Evolutionary conservation across 2,113 vertebrate species (phyloP).

Genomic region (Isichthys henryi): DNA sequence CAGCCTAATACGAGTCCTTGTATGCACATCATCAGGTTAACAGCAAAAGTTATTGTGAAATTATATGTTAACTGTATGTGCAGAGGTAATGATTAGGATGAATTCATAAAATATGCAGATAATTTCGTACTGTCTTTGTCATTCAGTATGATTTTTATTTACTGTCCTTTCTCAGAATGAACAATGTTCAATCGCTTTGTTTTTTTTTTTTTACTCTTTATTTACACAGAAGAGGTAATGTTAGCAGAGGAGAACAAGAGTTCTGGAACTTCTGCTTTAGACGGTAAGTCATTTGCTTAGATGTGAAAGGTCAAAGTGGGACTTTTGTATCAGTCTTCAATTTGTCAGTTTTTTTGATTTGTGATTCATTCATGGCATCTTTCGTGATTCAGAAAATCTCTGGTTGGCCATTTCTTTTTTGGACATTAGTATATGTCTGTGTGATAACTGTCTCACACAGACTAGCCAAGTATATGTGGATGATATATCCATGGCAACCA

Average conservation of each 20-base stretch:
- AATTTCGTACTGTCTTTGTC: not conserved
- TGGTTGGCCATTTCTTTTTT: not conserved
- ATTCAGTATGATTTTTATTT: slow-evolving; percentile 22
- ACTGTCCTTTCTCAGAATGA: not conserved
- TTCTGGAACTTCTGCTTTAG: slow-evolving; percentile 86
- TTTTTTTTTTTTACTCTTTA: slow-evolving; percentile 23
- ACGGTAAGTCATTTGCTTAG: slow-evolving; percentile 68
- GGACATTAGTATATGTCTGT: not conserved
- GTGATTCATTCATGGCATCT: not conserved
- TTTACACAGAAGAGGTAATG: slow-evolving; percentile 91
- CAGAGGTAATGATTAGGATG: not conserved
- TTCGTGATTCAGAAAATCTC: not conserved
- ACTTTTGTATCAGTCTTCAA: not conserved
- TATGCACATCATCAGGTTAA: not conserved
- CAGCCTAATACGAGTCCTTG: not conserved
- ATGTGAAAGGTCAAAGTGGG: not conserved
- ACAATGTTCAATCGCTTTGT: not conserved
- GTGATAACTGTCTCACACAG: not conserved
- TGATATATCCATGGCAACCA: slow-evolving; percentile 1
- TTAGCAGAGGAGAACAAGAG: slow-evolving; percentile 98
- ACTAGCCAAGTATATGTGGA: not conserved
- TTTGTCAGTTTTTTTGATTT: not conserved
- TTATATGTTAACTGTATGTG: not conserved
- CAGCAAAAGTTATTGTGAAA: not conserved
- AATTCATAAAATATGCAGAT: not conserved